Base-by-base conservation (phyloP, 1,140 invertebrate genomes). In the Heliconius eleuchia region DNA sequence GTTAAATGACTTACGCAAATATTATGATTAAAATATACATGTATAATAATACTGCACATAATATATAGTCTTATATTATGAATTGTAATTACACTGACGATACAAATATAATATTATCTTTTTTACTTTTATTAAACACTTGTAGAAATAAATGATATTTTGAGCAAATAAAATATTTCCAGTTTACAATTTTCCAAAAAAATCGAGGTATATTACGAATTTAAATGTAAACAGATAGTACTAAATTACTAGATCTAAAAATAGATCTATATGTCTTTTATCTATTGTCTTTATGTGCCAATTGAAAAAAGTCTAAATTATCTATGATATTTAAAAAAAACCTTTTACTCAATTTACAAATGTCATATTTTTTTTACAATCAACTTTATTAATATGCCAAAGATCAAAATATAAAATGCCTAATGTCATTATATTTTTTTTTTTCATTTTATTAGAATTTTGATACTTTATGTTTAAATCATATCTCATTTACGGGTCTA, bases 141-240 rank as follows among this genome's bases (percentile, higher is more conserved):
- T 0, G n/a, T 57, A 57, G 55, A 57, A 57, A 18, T 23, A 66
- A 66, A 60, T 11, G 3, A 60, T 23, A 60, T 60, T 60, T 60
- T 60, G 9, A 27, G 4, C 4, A 30, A 66, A 66, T 66, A 30
- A 16, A 30, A 1, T 57, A 16, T 27, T 66, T 66, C n/a, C 60
- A 66, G 11, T 16, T 30, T 27, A 66, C 60, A 66, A 66, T 27
- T 11, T 60, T 60, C 9, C 11, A 13, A 13, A 30, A 30, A 27
- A 66, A 66, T 30, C 11, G 60, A 66, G 60, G 60, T 66, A 66
- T 66, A 30, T 30, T 30, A 66, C 60, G 60, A 66, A 66, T 66
- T 66, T 66, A 66, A 66, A 30, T 66, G 60, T 30, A 66, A 66
- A 66, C 60, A 66, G 23, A 66, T 66, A 66, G 60, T 66, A 66